Evolutionary conservation across 2,797 vertebrate species (phyloP), one percentile per base, ranked within the genome.

Genomic region (Danio aesculapii): DNA sequence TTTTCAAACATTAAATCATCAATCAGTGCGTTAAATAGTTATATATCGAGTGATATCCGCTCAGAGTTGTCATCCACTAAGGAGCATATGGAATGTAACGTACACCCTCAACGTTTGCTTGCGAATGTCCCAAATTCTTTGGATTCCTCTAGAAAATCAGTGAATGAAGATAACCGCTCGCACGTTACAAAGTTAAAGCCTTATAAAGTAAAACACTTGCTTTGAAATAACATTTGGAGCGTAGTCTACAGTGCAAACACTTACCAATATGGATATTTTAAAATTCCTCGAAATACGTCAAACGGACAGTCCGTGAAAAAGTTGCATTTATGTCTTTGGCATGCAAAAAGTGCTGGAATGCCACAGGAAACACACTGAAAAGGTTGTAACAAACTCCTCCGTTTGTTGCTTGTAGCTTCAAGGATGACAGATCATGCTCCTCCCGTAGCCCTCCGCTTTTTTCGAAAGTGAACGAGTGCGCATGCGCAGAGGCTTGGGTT

Each of bases 391-490:
- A 17, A 70, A 61, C 55, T 70, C 46, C 30, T 41, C 66, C 55
- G 66, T 70, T 69, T 41, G 64, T 58, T 59, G 63, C 41, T 17
- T 57, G 43, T 44, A n/a, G 30, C 11, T 55, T 49, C 21, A 55
- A 46, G n/a, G 63, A 58, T 66, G 53, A 46, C 63, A 77, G 53
- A 12, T 70, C 39, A 71, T 16, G 57, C 16, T 50, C 6, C 77
- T 16, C 43, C 16, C 9, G 67, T 19, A 64, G 39, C 57, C 8
- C 76, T 62, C 67, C 57, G 77, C 67, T 21, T 79, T 71, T 71
- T 79, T 79, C 39, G 67, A 79, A 79, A 53, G n/a, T 62, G 30
- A 44, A 10, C n/a, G 47, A 79, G n/a, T 71, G 67, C 67, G 77
- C 77, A 62, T 77, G 68, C 70, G 69, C 69, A 52, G 44, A 47